Evolutionary conservation across 2,888 invertebrate genomes (phyloP).

Genomic region (Drepanosiphum platanoidis): DNA sequence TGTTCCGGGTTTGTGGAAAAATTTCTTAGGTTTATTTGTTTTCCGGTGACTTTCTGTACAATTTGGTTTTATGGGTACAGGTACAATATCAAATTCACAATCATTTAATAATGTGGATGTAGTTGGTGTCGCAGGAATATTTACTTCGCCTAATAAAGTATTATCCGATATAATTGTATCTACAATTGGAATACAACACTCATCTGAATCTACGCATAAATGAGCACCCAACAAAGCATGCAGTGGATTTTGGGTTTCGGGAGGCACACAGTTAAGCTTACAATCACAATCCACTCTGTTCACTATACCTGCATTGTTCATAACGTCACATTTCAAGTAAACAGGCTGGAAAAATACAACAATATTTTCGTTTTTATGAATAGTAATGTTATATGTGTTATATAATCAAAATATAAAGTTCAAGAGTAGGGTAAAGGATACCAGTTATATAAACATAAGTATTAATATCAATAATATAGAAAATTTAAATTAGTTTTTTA

Average conservation of each 20-base stretch:
- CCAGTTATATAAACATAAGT: neutral
- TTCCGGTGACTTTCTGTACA: neutral
- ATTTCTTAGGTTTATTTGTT: constrained; percentile 30
- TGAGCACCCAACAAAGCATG: constrained; percentile 49
- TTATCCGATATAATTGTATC: constrained; percentile 26
- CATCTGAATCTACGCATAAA: constrained; percentile 36
- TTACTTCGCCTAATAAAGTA: constrained; percentile 24
- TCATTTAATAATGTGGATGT: neutral
- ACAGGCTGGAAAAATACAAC: constrained; percentile 76
- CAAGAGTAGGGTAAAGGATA: too few species aligned
- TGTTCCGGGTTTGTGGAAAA: constrained; percentile 12
- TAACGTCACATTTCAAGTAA: constrained; percentile 78
- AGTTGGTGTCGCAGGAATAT: constrained; percentile 16
- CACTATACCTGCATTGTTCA: constrained; percentile 80
- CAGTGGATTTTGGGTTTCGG: constrained; percentile 49
- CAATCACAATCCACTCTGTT: constrained; percentile 56
- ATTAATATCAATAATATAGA: neutral
- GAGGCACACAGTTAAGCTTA: constrained; percentile 56
- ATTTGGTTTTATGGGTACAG: constrained; percentile 16
- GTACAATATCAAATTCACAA: constrained; percentile 15
- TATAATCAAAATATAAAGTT: constrained; percentile 49
- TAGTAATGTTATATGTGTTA: too few species aligned
- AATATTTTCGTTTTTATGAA: constrained; percentile 63
- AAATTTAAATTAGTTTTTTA: constrained; percentile 26
- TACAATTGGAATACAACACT: constrained; percentile 40